phyloP scores from a whole-genome alignment of 2,113 vertebrate species.

The rabbit (Oryctolagus cuniculus) region DNA sequence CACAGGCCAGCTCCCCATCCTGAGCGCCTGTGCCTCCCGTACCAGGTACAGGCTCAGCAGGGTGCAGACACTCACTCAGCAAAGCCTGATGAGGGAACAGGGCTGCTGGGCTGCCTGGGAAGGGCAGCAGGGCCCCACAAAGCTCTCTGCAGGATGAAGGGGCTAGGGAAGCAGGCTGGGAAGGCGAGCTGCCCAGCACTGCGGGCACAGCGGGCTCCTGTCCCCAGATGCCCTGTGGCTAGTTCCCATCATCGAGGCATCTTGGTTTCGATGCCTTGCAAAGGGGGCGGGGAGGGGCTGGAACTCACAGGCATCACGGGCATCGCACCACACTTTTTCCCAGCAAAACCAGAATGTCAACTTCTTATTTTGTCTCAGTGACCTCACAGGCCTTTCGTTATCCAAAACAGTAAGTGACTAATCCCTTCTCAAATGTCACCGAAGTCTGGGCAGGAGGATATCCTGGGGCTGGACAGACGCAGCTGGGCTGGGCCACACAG shows the following conservation, averaged over 20 bases:
- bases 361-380: background rate
- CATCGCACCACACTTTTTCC: background rate
- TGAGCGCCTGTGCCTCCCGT: rapidly evolving
- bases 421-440: conserved; percentile 47
- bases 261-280: background rate
- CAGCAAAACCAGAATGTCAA: background rate
- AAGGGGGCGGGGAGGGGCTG: too few relatives aligned
- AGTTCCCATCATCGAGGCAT: background rate
- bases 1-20: background rate
- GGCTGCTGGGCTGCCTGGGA: background rate
- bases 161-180: background rate
- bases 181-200: rapidly evolving
- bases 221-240: background rate
- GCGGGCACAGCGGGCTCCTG: background rate
- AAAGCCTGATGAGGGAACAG: background rate
- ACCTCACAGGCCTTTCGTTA: background rate
- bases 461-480: background rate
- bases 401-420: conserved; percentile 16
- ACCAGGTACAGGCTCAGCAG: rapidly evolving
- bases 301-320: background rate
- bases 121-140: background rate
- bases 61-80: rapidly evolving
- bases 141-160: background rate
- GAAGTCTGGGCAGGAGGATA: background rate
- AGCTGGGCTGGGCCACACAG: background rate